Evolutionary conservation across 2,888 invertebrate species (phyloP), one percentile per base, ranked within the genome.

Genomic region (Zygaena filipendulae): DNA sequence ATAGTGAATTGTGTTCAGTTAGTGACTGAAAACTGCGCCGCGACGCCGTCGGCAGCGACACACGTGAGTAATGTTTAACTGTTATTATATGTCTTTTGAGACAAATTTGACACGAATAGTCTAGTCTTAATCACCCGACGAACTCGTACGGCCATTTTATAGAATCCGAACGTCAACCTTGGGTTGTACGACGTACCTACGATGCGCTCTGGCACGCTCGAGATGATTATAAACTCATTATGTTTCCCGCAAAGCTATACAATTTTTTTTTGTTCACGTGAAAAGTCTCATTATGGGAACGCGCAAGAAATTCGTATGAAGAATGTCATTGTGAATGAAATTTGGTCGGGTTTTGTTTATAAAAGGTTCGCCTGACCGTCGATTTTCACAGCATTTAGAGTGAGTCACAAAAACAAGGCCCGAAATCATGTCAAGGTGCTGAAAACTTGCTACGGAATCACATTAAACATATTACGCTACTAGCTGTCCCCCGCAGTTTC

Each of bases 71-170:
- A 42, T 18, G 20, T 25, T 29, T 32, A 16, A 23, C 13, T 6
- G 16, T n/a, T 7, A 33, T 30, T 30, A 37, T n/a, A n/a, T n/a
- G n/a, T 40, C 35, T 35, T 46, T 32, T 29, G 20, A 31, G 36
- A 42, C 39, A 49, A 56, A 47, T 57, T 59, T 52, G 43, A 48
- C 52, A 45, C 47, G n/a, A n/a, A n/a, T n/a, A n/a, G n/a, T n/a
- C n/a, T n/a, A n/a, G 47, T 66, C 60, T 62, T 60, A 57, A 64
- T 60, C 55, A 59, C 45, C 48, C 51, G 50, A 43, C 54, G 59
- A 52, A 44, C 45, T 44, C 49, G 49, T 67, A 63, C 72, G 69
- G 71, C 70, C 69, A 72, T 71, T 71, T 72, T 70, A 71, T 62
- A 60, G 55, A 55, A 60, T 59, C 51, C 51, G 45, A 58, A 49